Percentiles rank a stretch among this genome's conserved stretches.
phyloP scores from a whole-genome alignment of 1,140 invertebrate species.

The Drosophila teissieri region DNA sequence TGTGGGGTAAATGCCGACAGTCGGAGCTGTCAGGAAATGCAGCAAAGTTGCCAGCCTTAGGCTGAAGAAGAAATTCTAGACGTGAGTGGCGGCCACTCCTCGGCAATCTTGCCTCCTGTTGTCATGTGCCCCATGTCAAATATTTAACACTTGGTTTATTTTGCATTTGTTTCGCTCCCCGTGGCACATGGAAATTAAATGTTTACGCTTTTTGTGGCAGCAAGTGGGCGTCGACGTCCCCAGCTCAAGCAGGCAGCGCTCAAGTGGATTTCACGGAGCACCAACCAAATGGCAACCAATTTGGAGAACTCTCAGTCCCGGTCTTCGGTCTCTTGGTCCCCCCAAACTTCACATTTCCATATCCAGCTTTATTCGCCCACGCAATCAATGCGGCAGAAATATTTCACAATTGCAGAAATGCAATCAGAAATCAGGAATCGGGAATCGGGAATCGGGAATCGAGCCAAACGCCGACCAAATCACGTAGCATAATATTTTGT shows the following conservation, averaged over 20 bases:
- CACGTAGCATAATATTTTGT: slow-evolving; percentile 82
- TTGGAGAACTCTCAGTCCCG: slow-evolving; percentile 16
- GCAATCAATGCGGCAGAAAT: slow-evolving; percentile 60
- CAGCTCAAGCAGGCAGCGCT: slow-evolving; percentile 27
- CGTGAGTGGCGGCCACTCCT: slow-evolving; percentile 37
- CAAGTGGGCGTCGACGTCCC: slow-evolving; percentile 63
- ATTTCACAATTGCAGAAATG: slow-evolving; percentile 64
- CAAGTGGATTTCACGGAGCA: slow-evolving; percentile 45
- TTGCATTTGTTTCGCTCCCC: slow-evolving; percentile 57
- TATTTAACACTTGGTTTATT: slow-evolving; percentile 82
- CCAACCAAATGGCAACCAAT: slow-evolving; percentile 59
- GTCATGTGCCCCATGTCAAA: slow-evolving; percentile 67
- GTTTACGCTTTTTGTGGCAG: slow-evolving; percentile 81
- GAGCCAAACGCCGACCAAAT: slow-evolving; percentile 66
- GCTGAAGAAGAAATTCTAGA: slow-evolving; percentile 40
- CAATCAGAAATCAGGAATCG: slow-evolving; percentile 59
- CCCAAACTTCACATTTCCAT: slow-evolving; percentile 21
- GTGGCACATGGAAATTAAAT: slow-evolving; percentile 78
- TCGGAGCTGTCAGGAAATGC: slow-evolving; percentile 71
- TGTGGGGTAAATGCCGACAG: slow-evolving; percentile 21
- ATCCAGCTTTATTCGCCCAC: slow-evolving; percentile 28
- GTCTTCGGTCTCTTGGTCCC: too few relatives aligned
- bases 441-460: slow-evolving; percentile 1
- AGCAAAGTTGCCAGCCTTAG: slow-evolving; percentile 54
- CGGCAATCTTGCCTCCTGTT: slow-evolving; percentile 24